Conservation (phyloP, 1,140 invertebrate species). For the Gryllus bimaculatus region DNA sequence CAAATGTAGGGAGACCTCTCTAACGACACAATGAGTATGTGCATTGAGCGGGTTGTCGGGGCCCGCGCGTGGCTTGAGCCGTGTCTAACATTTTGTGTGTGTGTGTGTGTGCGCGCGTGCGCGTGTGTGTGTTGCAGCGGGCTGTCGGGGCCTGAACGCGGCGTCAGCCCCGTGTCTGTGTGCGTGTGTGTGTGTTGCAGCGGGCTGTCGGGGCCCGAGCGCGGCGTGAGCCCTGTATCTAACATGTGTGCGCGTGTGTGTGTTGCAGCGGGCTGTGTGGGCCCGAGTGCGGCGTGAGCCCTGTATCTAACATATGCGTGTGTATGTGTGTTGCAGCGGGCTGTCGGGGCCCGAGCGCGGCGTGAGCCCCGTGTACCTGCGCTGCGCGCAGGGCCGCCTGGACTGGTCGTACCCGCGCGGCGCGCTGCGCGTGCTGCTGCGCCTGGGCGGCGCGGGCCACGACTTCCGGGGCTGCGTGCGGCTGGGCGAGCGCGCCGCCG, state of each 20-base stretch:
- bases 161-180: constrained; percentile 43
- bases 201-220: constrained; percentile 37
- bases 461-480: constrained; percentile 62
- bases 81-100: constrained; percentile 67
- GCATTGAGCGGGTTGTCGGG: constrained; percentile 44
- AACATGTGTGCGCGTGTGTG: constrained; percentile 62
- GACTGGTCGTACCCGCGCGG: constrained; percentile 66
- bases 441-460: constrained; percentile 42
- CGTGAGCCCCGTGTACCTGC: constrained; percentile 65
- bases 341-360: constrained; percentile 41
- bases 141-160: constrained; percentile 61
- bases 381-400: constrained; percentile 59
- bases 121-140: constrained; percentile 64
- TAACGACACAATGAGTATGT: too few species aligned
- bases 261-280: constrained; percentile 63
- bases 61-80: constrained; percentile 52
- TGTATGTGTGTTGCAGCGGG: constrained; percentile 38
- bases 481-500: constrained; percentile 37
- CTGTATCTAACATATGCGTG: constrained; percentile 36
- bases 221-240: constrained; percentile 64
- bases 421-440: constrained; percentile 57
- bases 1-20: too few species aligned
- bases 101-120: constrained; percentile 44
- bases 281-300: constrained; percentile 52
- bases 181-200: constrained; percentile 35